Conservation (phyloP, 2,113 vertebrate genomes). For the Brachyistius frenatus region DNA sequence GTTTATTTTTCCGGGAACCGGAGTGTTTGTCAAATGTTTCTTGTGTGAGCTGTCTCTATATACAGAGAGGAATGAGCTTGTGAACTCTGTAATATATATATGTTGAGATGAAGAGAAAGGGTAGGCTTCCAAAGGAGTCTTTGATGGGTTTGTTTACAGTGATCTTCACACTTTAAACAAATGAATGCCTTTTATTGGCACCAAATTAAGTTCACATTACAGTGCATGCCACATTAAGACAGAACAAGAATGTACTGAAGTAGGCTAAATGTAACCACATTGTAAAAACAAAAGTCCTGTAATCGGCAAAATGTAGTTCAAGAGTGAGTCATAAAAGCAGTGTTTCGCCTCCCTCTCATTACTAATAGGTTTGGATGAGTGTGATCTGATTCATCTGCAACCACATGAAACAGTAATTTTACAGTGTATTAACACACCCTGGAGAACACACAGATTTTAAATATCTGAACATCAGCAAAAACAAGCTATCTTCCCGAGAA, state of each 20-base stretch:
- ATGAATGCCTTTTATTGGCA: background rate
- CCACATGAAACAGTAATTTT: background rate
- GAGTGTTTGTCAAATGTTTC: constrained; percentile 27
- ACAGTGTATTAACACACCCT: background rate
- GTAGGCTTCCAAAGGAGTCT: background rate
- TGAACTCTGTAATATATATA: background rate
- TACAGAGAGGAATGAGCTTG: constrained; percentile 11
- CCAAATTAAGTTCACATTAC: background rate
- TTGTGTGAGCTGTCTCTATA: constrained; percentile 12
- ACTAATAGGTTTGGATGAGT: background rate
- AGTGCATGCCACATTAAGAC: background rate
- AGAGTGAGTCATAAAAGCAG: background rate
- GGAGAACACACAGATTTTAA: too few relatives aligned
- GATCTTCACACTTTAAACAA: too few relatives aligned
- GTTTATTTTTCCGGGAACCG: constrained; percentile 27
- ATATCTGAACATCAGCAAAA: too few relatives aligned
- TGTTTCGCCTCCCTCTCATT: background rate
- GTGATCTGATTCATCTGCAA: background rate
- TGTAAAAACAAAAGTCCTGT: background rate
- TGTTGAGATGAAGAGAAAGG: background rate
- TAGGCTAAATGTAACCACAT: background rate
- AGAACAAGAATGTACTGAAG: background rate
- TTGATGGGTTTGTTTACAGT: background rate
- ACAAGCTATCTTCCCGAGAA: too few relatives aligned
- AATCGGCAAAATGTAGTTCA: background rate